phyloP scores from a whole-genome alignment of 35 echinoderm and acorn worm species.

The Strongylocentrotus purpuratus region DNA sequence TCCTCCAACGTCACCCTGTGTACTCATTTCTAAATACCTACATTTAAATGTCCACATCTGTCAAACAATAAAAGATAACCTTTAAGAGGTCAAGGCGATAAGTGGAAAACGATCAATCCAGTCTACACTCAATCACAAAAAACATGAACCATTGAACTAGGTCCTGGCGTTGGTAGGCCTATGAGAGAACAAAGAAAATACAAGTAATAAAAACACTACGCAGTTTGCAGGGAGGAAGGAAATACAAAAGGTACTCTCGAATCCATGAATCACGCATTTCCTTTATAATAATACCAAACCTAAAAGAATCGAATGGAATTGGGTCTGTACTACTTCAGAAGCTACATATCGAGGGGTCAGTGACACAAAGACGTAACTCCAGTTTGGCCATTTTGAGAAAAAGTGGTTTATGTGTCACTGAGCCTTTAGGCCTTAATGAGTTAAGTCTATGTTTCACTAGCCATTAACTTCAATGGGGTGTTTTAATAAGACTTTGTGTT shows the following conservation, averaged over 20 bases:
- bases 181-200: background rate
- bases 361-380: no score
- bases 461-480: no score
- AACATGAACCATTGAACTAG: background rate
- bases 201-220: background rate
- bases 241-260: background rate
- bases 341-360: no score
- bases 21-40: no score
- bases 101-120: background rate
- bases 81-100: background rate
- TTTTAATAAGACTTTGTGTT: no score
- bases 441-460: no score
- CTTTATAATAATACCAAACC: background rate
- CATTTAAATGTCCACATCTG: background rate
- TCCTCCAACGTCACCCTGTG: no score
- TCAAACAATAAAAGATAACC: background rate
- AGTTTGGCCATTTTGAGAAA: no score
- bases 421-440: no score
- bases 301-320: background rate
- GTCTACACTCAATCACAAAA: background rate
- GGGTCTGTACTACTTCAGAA: no score
- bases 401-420: no score
- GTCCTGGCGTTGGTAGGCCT: background rate
- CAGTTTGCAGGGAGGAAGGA: background rate
- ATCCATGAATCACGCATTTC: constrained; percentile 40